Base-by-base conservation (phyloP, 2,113 vertebrate species). In the Paralichthys olivaceus region DNA sequence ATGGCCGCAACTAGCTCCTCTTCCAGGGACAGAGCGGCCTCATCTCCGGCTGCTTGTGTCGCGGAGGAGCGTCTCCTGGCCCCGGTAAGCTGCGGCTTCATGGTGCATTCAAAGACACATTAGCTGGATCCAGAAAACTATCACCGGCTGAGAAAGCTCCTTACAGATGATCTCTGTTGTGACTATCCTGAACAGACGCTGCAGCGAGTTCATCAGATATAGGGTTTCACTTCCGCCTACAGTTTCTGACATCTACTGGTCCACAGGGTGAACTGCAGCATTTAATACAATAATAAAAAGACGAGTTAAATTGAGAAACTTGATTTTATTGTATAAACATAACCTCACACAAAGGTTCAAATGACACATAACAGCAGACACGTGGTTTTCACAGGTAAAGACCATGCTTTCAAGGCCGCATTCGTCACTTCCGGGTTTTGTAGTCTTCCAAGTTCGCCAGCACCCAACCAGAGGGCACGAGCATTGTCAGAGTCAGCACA, bases 1-100 rank as follows among this genome's bases (percentile, higher is more conserved):
- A 94, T 92, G 1, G 91, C 92, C 2, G 91, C 85, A 0, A 90
- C 85, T 0, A 94, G 90, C 75, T 93, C 91, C 14, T 93, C 87
- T 23, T 91, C 85, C 14, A 94, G 72, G 23, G 81, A 89, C 32
- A 69, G 56, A 17, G 84, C 84, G 14, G 87, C 57, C 0, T 69
- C 67, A 0, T 40, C n/a, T 11, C 40, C 58, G n/a, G 5, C 7
- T 37, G 0, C 34, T 61, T 17, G 15, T 1, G 23, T 7, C 22
- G 7, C 47, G 17, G 9, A 3, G 0, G 1, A 26, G 0, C 14
- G 34, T 5, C 0, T 75, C 14, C 8, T 57, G 1, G 29, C 40
- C 3, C 22, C 49, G 0, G 23, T 12, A 7, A 23, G 64, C 49
- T 73, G 73, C n/a, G 81, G 64, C 72, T 87, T 88, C 89, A 89